These are phyloP conservation scores for Camponotus floridanus DNA, from an alignment of 1,140 invertebrate genomes.

Conservation along the genomic window DNA sequence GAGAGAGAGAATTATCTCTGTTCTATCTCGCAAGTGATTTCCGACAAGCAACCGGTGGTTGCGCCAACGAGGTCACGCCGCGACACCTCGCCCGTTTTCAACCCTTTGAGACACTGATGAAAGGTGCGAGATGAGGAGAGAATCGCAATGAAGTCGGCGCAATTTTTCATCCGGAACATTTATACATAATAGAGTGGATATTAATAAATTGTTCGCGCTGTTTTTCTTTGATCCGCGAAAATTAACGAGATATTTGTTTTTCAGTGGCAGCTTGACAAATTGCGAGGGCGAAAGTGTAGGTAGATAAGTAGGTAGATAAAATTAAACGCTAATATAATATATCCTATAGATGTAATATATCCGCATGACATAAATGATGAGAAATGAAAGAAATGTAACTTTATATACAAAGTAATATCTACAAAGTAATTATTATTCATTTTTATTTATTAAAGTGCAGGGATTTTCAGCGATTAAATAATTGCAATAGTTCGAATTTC, in stretches of 20 bases:
- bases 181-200: constrained; percentile 24
- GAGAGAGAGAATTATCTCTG: constrained; percentile 34
- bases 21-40: constrained; percentile 42
- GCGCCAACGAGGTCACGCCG: constrained; percentile 67
- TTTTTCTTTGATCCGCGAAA: constrained; percentile 28
- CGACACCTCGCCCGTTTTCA: constrained; percentile 54
- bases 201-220: constrained; percentile 40
- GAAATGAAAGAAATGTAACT: constrained; percentile 1
- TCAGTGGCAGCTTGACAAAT: constrained; percentile 43
- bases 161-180: constrained; percentile 43
- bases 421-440: background rate
- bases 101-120: constrained; percentile 57
- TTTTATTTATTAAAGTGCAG: background rate
- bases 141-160: constrained; percentile 28
- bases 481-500: constrained; percentile 7
- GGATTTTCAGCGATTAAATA: background rate
- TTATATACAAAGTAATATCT: background rate
- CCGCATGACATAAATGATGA: background rate
- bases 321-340: constrained; percentile 8
- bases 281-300: constrained; percentile 12
- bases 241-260: constrained; percentile 49
- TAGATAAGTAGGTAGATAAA: constrained; percentile 49
- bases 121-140: constrained; percentile 1
- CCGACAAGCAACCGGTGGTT: constrained; percentile 75
- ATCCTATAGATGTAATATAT: background rate